These are phyloP conservation scores for Gadus macrocephalus DNA, from an alignment of 2,113 vertebrate species.

Conservation along the genomic window DNA sequence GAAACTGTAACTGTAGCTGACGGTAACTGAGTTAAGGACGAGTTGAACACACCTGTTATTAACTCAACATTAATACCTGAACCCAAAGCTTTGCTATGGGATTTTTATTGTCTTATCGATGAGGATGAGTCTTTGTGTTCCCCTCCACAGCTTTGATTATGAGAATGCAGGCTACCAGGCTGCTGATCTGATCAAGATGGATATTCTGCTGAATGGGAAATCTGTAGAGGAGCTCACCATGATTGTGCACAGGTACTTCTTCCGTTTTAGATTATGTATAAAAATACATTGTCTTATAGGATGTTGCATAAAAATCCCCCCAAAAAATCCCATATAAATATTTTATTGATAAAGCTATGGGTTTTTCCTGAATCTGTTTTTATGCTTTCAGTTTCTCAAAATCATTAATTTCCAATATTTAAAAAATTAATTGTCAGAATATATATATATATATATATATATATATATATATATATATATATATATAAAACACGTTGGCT, in stretches of 20 bases:
- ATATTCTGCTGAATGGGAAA: slow-evolving; percentile 88
- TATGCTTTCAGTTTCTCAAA: too few species aligned
- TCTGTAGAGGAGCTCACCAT: slow-evolving; percentile 87
- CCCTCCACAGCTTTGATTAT: slow-evolving; percentile 87
- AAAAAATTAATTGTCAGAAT: too few species aligned
- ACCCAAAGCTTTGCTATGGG: background rate
- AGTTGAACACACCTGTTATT: background rate
- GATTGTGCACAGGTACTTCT: slow-evolving; percentile 81
- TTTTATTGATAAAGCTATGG: background rate
- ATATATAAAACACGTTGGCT: too few species aligned
- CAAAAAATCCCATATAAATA: background rate
- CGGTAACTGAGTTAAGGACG: too few species aligned
- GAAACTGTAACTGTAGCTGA: too few species aligned
- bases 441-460: too few species aligned
- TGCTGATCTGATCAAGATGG: slow-evolving; percentile 91
- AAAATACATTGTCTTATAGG: too few species aligned
- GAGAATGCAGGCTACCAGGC: slow-evolving; percentile 90
- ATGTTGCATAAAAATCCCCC: too few species aligned
- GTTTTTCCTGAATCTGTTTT: too few species aligned
- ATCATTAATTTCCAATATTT: too few species aligned
- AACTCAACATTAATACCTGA: background rate
- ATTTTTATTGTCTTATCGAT: background rate
- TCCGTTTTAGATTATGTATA: background rate
- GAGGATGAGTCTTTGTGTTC: background rate
- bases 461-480: too few species aligned